These are phyloP conservation scores for Nymphalis polychloros DNA, from an alignment of 2,888 invertebrate species.

Conservation along the genomic window DNA sequence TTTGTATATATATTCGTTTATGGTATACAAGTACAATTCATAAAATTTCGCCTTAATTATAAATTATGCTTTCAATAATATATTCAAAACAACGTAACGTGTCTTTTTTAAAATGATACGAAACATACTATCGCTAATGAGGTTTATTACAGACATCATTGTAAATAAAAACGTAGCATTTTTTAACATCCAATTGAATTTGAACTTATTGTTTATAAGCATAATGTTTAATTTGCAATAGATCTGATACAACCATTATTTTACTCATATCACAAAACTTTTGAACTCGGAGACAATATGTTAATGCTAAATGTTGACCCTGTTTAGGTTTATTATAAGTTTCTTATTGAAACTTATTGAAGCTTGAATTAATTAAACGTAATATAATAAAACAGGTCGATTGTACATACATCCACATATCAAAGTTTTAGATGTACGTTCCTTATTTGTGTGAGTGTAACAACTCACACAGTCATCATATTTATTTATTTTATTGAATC, in stretches of 20 bases:
- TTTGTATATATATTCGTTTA: not conserved
- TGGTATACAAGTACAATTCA: not conserved
- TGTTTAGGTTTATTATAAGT: not conserved
- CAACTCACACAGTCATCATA: too few species aligned
- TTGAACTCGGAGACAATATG: constrained; percentile 4
- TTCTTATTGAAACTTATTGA: not conserved
- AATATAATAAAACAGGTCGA: too few species aligned
- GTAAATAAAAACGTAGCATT: constrained; percentile 8
- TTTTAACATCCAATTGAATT: not conserved
- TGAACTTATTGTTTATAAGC: not conserved
- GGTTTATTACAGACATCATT: constrained; percentile 22
- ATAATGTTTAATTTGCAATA: not conserved
- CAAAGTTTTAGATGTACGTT: too few species aligned
- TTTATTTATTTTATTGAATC: too few species aligned
- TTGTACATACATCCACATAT: too few species aligned
- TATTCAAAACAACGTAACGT: not conserved
- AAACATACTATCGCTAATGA: constrained; percentile 20
- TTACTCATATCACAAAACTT: constrained; percentile 19
- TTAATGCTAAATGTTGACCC: not conserved
- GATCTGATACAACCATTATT: constrained; percentile 9
- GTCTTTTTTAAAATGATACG: constrained; percentile 14
- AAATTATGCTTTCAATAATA: not conserved
- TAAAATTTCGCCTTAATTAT: not conserved
- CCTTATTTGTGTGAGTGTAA: too few species aligned
- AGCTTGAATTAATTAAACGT: not conserved